Conservation (phyloP, 2,888 invertebrate species). For the Mythimna vitellina region DNA sequence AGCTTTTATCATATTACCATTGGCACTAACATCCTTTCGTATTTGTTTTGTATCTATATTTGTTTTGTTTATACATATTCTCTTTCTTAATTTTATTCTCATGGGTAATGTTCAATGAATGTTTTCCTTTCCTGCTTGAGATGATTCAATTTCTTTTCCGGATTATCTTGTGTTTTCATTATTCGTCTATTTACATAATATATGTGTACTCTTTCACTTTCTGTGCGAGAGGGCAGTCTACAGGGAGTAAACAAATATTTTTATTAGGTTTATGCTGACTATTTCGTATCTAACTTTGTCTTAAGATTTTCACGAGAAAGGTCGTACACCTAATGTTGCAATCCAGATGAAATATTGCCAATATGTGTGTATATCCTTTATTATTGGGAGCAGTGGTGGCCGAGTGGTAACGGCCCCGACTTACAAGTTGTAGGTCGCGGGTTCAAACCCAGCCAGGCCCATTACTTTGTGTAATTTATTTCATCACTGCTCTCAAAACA, state of each 20-base stretch:
- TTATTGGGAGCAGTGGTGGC: no score
- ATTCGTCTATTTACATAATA: conserved; percentile 38
- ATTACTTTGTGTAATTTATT: no score
- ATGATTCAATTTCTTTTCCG: conserved; percentile 40
- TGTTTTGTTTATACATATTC: conserved; percentile 13
- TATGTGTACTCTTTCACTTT: conserved; percentile 40
- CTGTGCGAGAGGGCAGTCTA: conserved; percentile 18
- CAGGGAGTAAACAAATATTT: conserved; percentile 34
- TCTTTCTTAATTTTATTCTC: conserved; percentile 35
- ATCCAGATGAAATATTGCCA: not conserved
- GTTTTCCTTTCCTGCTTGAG: conserved; percentile 13
- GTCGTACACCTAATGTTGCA: not conserved
- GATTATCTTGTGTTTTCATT: conserved; percentile 45
- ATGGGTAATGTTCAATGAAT: conserved; percentile 43
- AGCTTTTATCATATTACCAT: conserved; percentile 39
- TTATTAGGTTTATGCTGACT: conserved; percentile 19
- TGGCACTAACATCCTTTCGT: conserved; percentile 35
- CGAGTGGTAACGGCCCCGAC: no score
- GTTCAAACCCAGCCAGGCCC: no score
- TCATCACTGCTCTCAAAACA: no score
- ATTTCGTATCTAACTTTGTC: not conserved
- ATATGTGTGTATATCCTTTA: not conserved
- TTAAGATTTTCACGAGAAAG: not conserved
- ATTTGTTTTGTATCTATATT: conserved; percentile 28
- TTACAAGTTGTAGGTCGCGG: no score